phyloP scores from a whole-genome alignment of 2,797 vertebrate genomes.

The Hoplostethus atlanticus region DNA sequence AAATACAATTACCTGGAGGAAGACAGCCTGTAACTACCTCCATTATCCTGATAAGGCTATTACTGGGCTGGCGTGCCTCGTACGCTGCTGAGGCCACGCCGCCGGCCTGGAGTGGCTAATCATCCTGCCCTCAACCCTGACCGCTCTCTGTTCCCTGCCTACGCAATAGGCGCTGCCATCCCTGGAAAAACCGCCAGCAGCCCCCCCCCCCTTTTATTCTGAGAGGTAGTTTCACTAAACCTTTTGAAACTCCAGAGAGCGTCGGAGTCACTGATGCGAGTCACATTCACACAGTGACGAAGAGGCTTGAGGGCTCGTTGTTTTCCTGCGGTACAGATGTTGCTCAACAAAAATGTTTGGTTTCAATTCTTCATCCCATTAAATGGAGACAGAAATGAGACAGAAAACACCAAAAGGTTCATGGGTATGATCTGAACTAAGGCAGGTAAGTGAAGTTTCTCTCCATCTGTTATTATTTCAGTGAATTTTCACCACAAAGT shows the following conservation, averaged over 20 bases:
- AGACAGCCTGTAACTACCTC: constrained; percentile 72
- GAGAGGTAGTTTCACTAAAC: constrained; percentile 32
- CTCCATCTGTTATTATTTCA: no score
- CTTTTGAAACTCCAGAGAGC: constrained; percentile 13
- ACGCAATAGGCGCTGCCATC: constrained; percentile 38
- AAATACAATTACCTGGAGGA: constrained; percentile 69
- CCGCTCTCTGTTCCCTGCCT: constrained; percentile 49
- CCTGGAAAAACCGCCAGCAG: constrained; percentile 36
- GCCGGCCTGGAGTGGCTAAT: constrained; percentile 72
- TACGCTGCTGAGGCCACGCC: constrained; percentile 51
- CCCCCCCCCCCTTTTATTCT: neutral
- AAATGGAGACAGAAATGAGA: no score
- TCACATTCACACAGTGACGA: neutral
- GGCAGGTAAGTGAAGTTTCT: no score
- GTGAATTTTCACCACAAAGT: no score
- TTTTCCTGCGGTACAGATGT: constrained; percentile 24
- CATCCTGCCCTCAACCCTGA: constrained; percentile 65
- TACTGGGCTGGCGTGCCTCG: constrained; percentile 58
- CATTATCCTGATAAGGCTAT: constrained; percentile 84
- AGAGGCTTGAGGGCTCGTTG: constrained; percentile 30
- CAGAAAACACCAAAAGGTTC: no score
- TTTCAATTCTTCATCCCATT: no score
- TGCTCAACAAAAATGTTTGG: neutral
- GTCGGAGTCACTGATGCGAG: neutral
- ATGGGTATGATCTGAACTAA: no score